Evolutionary conservation across 2,888 invertebrate genomes (phyloP).

Genomic region (Pterostichus madidus): DNA sequence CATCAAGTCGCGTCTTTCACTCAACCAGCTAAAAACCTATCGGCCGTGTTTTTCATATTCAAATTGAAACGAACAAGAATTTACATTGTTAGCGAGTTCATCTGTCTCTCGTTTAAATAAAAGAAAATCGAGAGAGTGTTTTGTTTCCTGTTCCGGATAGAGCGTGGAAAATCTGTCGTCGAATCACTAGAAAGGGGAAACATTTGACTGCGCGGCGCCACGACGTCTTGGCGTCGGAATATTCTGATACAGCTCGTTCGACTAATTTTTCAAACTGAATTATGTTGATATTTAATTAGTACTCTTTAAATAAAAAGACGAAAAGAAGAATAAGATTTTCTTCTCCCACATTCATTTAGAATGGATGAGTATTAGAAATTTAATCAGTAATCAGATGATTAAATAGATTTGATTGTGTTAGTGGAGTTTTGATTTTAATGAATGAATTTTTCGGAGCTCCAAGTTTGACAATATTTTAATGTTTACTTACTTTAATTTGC

Average conservation of each 20-base stretch:
- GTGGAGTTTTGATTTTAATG: slow-evolving; percentile 18
- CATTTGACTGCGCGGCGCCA: neutral
- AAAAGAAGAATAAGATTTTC: neutral
- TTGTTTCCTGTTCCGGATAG: slow-evolving; percentile 55
- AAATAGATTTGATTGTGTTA: slow-evolving; percentile 10
- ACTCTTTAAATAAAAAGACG: slow-evolving; percentile 56
- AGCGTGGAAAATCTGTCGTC: slow-evolving; percentile 24
- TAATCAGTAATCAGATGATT: slow-evolving; percentile 30
- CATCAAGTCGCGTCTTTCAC: slow-evolving; percentile 31
- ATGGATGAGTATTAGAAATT: neutral
- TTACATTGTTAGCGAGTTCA: slow-evolving; percentile 70
- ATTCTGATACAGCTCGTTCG: slow-evolving; percentile 21
- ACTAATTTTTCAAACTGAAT: slow-evolving; percentile 62
- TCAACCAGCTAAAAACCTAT: slow-evolving; percentile 58
- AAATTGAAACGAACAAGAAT: slow-evolving; percentile 69
- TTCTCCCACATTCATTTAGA: neutral
- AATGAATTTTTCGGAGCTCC: neutral
- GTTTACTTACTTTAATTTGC: slow-evolving; percentile 9
- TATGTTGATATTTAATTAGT: slow-evolving; percentile 64
- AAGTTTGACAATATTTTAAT: slow-evolving; percentile 9
- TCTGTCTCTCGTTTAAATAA: slow-evolving; percentile 69
- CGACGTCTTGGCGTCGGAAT: neutral
- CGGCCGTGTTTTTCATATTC: slow-evolving; percentile 68
- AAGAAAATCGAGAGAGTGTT: slow-evolving; percentile 66
- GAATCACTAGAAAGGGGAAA: neutral